Evolutionary conservation across 1,140 invertebrate genomes (phyloP).

Genomic region (Drosophila ercepeae): DNA sequence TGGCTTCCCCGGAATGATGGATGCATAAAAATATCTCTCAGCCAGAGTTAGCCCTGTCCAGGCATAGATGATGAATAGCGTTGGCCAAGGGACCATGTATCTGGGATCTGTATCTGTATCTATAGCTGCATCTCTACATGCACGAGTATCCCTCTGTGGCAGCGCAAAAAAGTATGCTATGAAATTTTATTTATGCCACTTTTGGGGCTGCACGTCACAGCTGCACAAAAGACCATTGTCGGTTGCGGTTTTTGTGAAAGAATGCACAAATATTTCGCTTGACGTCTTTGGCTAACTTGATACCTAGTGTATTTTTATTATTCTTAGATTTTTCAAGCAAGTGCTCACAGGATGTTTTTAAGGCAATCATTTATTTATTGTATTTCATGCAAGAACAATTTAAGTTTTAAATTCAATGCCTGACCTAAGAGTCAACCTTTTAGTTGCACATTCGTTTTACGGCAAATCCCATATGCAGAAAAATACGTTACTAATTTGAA

Average conservation of each 20-base stretch:
- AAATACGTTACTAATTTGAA: slow-evolving; percentile 75
- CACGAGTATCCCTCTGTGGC: slow-evolving; percentile 9
- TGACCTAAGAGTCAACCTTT: neutral
- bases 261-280: neutral
- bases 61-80: slow-evolving; percentile 45
- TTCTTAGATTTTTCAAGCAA: neutral
- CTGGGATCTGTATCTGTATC: neutral
- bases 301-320: slow-evolving; percentile 3
- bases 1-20: slow-evolving; percentile 34
- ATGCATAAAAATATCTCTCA: slow-evolving; percentile 40
- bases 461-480: slow-evolving; percentile 34
- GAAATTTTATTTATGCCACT: slow-evolving; percentile 76
- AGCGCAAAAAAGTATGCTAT: slow-evolving; percentile 60
- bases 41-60: slow-evolving; percentile 12
- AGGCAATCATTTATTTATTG: neutral
- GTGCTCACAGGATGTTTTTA: neutral
- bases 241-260: slow-evolving; percentile 30
- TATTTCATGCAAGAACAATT: neutral
- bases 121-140: slow-evolving; percentile 1
- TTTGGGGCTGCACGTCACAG: slow-evolving; percentile 71
- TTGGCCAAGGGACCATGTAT: slow-evolving; percentile 14
- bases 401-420: neutral
- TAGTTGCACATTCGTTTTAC: neutral
- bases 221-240: slow-evolving; percentile 45
- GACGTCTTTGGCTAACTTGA: neutral